Evolutionary conservation across 2,113 vertebrate genomes (phyloP).

Genomic region (Otus sunia): DNA sequence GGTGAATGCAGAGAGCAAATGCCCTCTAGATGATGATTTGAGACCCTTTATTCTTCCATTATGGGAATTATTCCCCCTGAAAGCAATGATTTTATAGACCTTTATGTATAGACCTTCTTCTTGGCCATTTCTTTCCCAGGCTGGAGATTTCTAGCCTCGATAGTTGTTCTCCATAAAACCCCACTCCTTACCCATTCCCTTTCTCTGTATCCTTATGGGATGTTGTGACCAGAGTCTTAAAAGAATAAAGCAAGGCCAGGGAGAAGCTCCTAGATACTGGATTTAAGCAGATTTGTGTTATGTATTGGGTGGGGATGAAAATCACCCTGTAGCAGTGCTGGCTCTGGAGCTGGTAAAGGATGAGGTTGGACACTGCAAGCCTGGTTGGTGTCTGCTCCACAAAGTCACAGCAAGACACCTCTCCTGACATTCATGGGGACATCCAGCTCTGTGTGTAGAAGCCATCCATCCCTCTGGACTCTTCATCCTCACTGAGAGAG

Average conservation of each 20-base stretch:
- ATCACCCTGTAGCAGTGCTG: neutral
- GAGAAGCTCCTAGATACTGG: neutral
- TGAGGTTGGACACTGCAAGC: neutral
- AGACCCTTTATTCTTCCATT: neutral
- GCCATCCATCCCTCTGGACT: neutral
- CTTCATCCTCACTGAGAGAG: neutral
- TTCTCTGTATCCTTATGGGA: neutral
- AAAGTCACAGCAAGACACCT: neutral
- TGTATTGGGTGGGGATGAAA: neutral
- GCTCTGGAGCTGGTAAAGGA: neutral
- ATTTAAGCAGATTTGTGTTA: neutral
- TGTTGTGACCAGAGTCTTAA: neutral
- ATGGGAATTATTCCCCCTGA: neutral
- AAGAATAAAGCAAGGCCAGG: neutral
- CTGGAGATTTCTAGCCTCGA: neutral
- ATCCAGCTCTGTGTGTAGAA: neutral
- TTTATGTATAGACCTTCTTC: neutral
- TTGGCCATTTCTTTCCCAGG: neutral
- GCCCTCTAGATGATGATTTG: neutral
- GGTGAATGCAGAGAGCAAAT: neutral
- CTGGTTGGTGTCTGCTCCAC: neutral
- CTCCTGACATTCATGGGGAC: neutral
- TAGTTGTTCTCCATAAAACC: neutral
- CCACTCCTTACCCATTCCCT: neutral
- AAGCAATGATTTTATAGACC: neutral